These are phyloP conservation scores for Macroramphosus scolopax DNA, from an alignment of 2,797 vertebrate species.

Conservation along the genomic window DNA sequence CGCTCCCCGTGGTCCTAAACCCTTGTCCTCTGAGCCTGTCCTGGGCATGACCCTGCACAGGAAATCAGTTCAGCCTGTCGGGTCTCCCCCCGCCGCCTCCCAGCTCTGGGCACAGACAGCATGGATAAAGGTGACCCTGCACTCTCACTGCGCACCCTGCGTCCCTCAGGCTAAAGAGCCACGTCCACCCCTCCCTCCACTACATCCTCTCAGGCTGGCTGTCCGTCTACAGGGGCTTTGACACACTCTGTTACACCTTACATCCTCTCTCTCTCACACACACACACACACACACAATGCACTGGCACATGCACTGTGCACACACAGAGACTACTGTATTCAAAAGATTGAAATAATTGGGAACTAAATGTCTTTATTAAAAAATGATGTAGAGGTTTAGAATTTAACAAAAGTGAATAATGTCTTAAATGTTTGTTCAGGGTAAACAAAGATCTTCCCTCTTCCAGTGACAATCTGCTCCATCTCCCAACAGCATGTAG, in stretches of 20 bases:
- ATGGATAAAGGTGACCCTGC: slow-evolving; percentile 70
- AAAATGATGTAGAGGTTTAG: too few relatives aligned
- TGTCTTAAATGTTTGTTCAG: too few relatives aligned
- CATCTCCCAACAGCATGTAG: slow-evolving; percentile 30
- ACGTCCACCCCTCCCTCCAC: slow-evolving; percentile 45
- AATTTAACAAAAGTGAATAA: too few relatives aligned
- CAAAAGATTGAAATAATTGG: too few relatives aligned
- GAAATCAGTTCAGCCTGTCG: slow-evolving; percentile 84
- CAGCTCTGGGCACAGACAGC: slow-evolving; percentile 61
- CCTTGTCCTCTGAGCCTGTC: slow-evolving; percentile 72
- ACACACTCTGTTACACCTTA: slow-evolving; percentile 60
- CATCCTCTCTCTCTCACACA: slow-evolving; percentile 29
- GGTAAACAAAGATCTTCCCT: slow-evolving; percentile 28
- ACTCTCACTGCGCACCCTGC: slow-evolving; percentile 53
- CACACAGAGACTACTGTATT: background rate
- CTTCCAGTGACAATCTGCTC: slow-evolving; percentile 18
- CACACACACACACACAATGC: slow-evolving; percentile 8
- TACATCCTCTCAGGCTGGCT: slow-evolving; percentile 54
- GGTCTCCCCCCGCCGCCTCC: slow-evolving; percentile 47
- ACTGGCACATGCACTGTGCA: slow-evolving; percentile 1
- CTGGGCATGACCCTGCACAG: slow-evolving; percentile 80
- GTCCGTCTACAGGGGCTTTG: slow-evolving; percentile 36
- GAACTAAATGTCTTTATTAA: too few relatives aligned
- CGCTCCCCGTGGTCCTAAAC: slow-evolving; percentile 64
- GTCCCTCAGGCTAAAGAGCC: slow-evolving; percentile 45